Base-by-base conservation (phyloP, 2,113 vertebrate genomes). In the Atrichornis clamosus region DNA sequence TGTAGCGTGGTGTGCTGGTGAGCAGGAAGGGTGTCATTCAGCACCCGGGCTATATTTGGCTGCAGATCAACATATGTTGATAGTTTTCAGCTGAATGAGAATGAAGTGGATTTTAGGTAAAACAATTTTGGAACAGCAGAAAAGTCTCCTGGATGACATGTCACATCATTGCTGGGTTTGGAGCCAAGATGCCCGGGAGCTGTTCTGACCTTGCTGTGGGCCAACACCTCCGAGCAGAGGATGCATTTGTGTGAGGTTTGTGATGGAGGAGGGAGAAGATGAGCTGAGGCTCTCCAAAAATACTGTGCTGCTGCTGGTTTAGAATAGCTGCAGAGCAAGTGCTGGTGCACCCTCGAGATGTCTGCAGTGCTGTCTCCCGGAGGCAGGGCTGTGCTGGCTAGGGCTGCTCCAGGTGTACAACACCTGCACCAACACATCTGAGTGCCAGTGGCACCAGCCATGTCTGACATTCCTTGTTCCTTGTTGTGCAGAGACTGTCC, bases 401-500 rank as follows among this genome's bases (percentile, higher is more conserved):
- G 42, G 33, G 32, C 65, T 86, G 49, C 41, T 35, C 13, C 2
- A 5, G 67, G 4, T 32, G 44, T 33, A 4, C 3, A 13, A 7
- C 33, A 39, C 11, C 13, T 22, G 75, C 56, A 55, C n/a, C 85
- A 64, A 3, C 42, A 20, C 0, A 0, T 11, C 33, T 39, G 41
- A 39, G 50, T 6, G 12, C 62, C 9, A 4, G 11, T 39, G 70
- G 56, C 18, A 8, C 35, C n/a, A 9, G 37, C 19, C 20, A 7
- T 0, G 0, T 11, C 24, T 47, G 84, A 13, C 33, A 37, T 30
- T n/a, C 44, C 33, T 22, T 0, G 0, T 13, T 56, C 15, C n/a
- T 9, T 6, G 0, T 17, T 17, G 16, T 5, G 3, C 3, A 27
- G 32, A 39, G 52, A 27, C 44, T 70, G 41, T 13, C 27, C 59